These are phyloP conservation scores for Mugil cephalus DNA, from an alignment of 2,113 vertebrate genomes.

Conservation along the genomic window DNA sequence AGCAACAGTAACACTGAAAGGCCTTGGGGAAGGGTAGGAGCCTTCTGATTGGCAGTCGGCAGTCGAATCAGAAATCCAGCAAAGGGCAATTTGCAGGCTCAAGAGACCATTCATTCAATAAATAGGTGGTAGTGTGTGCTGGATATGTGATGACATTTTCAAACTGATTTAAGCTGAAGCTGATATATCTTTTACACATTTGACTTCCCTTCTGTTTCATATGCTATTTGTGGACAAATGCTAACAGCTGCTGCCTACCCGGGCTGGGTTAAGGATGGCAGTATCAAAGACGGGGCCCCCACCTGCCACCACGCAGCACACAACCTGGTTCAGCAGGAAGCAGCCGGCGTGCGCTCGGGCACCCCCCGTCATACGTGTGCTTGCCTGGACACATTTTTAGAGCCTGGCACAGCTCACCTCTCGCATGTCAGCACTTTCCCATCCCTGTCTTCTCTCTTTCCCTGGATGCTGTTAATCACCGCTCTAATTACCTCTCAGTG, in stretches of 20 bases:
- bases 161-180: too few relatives aligned
- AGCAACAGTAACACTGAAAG: too few relatives aligned
- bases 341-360: constrained; percentile 19
- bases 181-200: not conserved
- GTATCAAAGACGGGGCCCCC: constrained; percentile 46
- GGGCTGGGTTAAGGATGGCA: constrained; percentile 57
- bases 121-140: too few relatives aligned
- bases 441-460: constrained; percentile 46
- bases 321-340: constrained; percentile 44
- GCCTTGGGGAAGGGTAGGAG: too few relatives aligned
- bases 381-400: constrained; percentile 64
- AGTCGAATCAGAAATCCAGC: too few relatives aligned
- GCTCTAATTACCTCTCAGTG: constrained; percentile 65
- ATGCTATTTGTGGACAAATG: constrained; percentile 18
- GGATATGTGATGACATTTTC: too few relatives aligned
- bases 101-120: too few relatives aligned
- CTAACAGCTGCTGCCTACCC: constrained; percentile 61
- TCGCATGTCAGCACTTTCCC: constrained; percentile 74
- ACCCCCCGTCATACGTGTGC: constrained; percentile 52
- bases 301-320: constrained; percentile 47
- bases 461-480: constrained; percentile 53
- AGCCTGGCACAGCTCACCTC: constrained; percentile 58
- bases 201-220: too few relatives aligned
- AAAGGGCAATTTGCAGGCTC: too few relatives aligned
- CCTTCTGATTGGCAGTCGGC: too few relatives aligned